Evolutionary conservation across 92 coral and sea anemone genomes (phyloP), one percentile per base, ranked within the genome.

Genomic region (Metridium senile): DNA sequence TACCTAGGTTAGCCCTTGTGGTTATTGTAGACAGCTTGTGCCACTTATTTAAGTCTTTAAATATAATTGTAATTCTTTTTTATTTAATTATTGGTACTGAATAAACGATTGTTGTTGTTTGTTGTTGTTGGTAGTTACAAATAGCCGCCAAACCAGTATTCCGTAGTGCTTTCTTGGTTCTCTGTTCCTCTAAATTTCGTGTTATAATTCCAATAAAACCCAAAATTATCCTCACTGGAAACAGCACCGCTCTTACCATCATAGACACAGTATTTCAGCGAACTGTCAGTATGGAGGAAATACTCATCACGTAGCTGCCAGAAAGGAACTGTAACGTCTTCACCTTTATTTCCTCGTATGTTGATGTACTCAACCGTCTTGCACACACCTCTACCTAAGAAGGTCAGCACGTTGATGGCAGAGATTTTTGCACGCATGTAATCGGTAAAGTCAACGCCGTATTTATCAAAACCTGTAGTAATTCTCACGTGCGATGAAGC

Each of bases 121-220:
- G n/a, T n/a, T n/a, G n/a, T n/a, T n/a, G n/a, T n/a, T n/a, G n/a
- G n/a, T n/a, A n/a, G n/a, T n/a, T 45, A 45, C 51, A 45, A 45
- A 45, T 67, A 67, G 9, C 72, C 53, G 4, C 72, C 72, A 67
- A 67, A 67, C 72, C 72, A 67, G 29, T 49, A 67, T 16, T 67
- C 29, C 1, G 72, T 67, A 2, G 72, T 67, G 49, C 72, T 67
- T n/a, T 67, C 54, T 19, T 67, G 22, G 33, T 33, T 67, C 25
- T 34, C 39, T 67, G 72, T 33, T 39, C 72, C 72, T 67, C 54
- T 67, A 4, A 67, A 67, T n/a, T 35, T 67, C 6, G 27, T 19
- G 29, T 67, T 67, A 29, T 26, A 49, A 10, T 67, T 13, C n/a
- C 72, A 67, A 19, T 67, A 67, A 18, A 8, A 67, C 0, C 72